A percentile compares a stretch with the other conserved stretches of the same genome.
phyloP scores from a whole-genome alignment of 1,140 invertebrate genomes.

The Zaprionus inermis region DNA sequence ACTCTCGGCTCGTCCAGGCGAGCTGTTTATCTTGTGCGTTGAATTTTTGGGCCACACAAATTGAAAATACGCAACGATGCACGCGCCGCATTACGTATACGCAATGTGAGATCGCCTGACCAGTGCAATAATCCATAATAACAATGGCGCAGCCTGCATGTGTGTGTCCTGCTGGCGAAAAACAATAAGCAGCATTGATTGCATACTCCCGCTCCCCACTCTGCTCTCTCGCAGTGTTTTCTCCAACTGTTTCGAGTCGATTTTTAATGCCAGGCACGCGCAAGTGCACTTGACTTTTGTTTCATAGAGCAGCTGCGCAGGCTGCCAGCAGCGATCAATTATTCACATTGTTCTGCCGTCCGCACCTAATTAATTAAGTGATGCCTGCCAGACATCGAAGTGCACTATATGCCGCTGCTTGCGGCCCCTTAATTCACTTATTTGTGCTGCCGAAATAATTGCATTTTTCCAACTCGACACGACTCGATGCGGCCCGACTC shows the following conservation, averaged over 20 bases:
- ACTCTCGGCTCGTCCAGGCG: constrained; percentile 26
- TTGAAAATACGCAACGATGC: constrained; percentile 68
- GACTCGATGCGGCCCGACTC: too few relatives aligned
- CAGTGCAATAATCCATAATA: constrained; percentile 71
- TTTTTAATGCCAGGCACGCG: constrained; percentile 62
- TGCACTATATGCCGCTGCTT: neutral
- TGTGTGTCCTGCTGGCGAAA: constrained; percentile 30
- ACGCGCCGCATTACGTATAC: constrained; percentile 50
- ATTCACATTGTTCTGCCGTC: constrained; percentile 43
- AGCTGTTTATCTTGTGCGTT: constrained; percentile 64
- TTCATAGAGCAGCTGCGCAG: constrained; percentile 57
- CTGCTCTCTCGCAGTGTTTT: neutral
- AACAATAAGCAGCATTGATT: constrained; percentile 76
- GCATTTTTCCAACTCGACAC: constrained; percentile 23
- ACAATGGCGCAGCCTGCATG: constrained; percentile 48
- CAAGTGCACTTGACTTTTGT: constrained; percentile 69
- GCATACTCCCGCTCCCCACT: constrained; percentile 22
- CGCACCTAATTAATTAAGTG: constrained; percentile 66
- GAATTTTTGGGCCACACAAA: constrained; percentile 56
- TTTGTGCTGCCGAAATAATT: constrained; percentile 32
- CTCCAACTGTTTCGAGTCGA: constrained; percentile 35
- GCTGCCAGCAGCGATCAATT: constrained; percentile 33
- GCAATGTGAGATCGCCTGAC: constrained; percentile 42
- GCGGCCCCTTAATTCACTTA: constrained; percentile 21
- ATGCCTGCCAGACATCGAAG: constrained; percentile 22